Evolutionary conservation across 2,888 invertebrate species (phyloP).

Genomic region (Drosophila helvetica): DNA sequence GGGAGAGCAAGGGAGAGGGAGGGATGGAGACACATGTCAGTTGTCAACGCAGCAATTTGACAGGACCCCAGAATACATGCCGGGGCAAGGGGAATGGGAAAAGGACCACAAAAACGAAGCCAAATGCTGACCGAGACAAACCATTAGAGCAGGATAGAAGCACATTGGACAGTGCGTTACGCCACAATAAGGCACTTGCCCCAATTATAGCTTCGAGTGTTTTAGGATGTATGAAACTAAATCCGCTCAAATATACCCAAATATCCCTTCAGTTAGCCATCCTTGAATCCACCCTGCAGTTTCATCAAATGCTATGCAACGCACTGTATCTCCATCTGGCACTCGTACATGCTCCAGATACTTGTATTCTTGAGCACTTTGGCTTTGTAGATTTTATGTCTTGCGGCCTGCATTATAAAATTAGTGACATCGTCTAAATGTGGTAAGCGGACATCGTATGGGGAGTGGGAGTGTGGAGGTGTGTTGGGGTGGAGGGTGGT

Average conservation of each 20-base stretch:
- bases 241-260: neutral
- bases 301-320: neutral
- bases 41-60: constrained; percentile 74
- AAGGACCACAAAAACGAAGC: constrained; percentile 26
- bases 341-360: constrained; percentile 20
- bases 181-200: neutral
- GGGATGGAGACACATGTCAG: constrained; percentile 60
- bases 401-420: constrained; percentile 68
- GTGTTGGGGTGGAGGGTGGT: neutral
- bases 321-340: constrained; percentile 7
- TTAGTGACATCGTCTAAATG: constrained; percentile 47
- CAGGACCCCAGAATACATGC: constrained; percentile 24
- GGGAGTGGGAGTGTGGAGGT: neutral
- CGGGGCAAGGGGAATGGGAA: neutral
- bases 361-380: constrained; percentile 43
- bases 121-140: constrained; percentile 45
- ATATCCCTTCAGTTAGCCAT: no score
- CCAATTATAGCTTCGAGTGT: no score
- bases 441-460: neutral
- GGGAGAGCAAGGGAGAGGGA: neutral
- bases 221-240: neutral
- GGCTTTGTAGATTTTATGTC: constrained; percentile 65
- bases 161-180: neutral
- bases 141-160: constrained; percentile 9
- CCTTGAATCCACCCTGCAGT: neutral